These are phyloP conservation scores for Taeniopygia guttata DNA, from an alignment of 2,797 vertebrate genomes.

Conservation along the genomic window DNA sequence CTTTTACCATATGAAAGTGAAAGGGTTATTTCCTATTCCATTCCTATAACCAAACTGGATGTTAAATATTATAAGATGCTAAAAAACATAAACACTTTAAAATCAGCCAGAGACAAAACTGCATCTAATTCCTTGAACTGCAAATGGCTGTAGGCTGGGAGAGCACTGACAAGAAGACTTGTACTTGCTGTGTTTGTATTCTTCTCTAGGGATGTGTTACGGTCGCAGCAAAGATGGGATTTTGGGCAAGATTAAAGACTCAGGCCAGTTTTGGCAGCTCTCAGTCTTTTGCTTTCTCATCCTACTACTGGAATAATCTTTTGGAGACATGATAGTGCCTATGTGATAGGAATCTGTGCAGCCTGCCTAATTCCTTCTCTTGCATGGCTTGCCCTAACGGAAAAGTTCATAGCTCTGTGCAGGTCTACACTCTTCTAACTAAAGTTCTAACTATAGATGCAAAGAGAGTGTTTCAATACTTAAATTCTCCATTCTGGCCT, in stretches of 20 bases:
- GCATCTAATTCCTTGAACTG: background rate
- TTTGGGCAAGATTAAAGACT: background rate
- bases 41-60: background rate
- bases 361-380: background rate
- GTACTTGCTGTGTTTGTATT: background rate
- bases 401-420: background rate
- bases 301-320: background rate
- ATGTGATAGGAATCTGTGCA: background rate
- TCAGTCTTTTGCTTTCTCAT: background rate
- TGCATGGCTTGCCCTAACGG: background rate
- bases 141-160: background rate
- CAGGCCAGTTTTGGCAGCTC: background rate
- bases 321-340: background rate
- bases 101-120: background rate
- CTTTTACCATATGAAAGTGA: background rate
- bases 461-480: background rate
- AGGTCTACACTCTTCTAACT: background rate
- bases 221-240: background rate
- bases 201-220: background rate
- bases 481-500: background rate
- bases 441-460: background rate
- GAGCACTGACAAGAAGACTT: background rate
- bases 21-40: background rate
- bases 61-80: background rate
- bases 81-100: background rate